A percentile compares a stretch with the other conserved stretches of the same genome.
phyloP scores from a whole-genome alignment of 2,113 vertebrate species.

The Hippolais icterina region DNA sequence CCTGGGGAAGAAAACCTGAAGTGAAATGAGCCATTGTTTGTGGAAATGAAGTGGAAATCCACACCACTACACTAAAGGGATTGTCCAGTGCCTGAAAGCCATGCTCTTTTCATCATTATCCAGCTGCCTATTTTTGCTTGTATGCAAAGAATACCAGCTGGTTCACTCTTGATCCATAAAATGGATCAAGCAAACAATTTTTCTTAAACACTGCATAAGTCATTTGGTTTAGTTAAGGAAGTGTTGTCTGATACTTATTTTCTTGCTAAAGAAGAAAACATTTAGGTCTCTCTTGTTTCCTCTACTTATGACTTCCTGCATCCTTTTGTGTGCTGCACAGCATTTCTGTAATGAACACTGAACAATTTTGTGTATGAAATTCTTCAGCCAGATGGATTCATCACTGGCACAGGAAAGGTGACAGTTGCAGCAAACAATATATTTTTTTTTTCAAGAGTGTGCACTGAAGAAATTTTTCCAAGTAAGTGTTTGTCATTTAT shows the following conservation, averaged over 20 bases:
- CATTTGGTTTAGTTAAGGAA: not conserved
- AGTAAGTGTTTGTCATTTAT: not conserved
- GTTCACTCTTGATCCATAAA: not conserved
- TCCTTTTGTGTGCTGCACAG: not conserved
- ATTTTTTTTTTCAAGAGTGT: not conserved
- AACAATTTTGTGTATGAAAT: not conserved
- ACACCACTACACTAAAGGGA: not conserved
- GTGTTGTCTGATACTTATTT: not conserved
- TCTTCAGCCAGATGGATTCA: not conserved
- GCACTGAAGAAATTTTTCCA: not conserved
- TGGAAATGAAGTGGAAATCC: not conserved
- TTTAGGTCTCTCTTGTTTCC: not conserved
- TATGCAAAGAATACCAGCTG: fast-evolving
- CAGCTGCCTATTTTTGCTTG: not conserved
- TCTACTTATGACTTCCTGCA: not conserved
- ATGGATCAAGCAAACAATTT: not conserved
- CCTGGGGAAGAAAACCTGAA: not conserved
- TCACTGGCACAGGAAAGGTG: not conserved
- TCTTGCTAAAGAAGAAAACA: not conserved
- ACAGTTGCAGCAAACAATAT: not conserved
- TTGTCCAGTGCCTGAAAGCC: not conserved
- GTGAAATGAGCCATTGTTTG: not conserved
- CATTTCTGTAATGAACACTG: not conserved
- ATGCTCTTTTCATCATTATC: not conserved
- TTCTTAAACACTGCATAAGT: not conserved